phyloP scores from a whole-genome alignment of 2,888 invertebrate genomes.

The Dicyrtoma fusca region DNA sequence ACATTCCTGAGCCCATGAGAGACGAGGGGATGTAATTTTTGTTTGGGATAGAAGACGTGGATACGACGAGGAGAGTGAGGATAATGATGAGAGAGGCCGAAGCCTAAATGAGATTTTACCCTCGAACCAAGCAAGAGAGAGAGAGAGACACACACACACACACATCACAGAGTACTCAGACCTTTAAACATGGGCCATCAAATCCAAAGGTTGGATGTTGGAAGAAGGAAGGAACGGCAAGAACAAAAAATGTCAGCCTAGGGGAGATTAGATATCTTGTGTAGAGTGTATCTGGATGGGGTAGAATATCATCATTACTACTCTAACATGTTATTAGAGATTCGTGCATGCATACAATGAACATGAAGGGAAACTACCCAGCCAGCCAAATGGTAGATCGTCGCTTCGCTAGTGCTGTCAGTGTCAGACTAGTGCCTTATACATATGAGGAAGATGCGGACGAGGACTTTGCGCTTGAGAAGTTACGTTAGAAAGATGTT shows the following conservation, averaged over 20 bases:
- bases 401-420: too few relatives aligned
- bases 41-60: slow-evolving; percentile 8
- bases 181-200: too few relatives aligned
- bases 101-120: slow-evolving; percentile 39
- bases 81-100: background rate
- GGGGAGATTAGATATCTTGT: slow-evolving; percentile 16
- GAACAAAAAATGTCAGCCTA: background rate
- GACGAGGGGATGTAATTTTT: slow-evolving; percentile 26
- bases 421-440: too few relatives aligned
- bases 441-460: too few relatives aligned
- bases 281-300: background rate
- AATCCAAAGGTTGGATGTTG: too few relatives aligned
- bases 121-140: slow-evolving; percentile 27
- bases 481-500: too few relatives aligned
- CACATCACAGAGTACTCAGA: background rate
- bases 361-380: too few relatives aligned
- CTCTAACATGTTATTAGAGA: too few relatives aligned
- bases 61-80: background rate
- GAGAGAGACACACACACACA: background rate
- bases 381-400: too few relatives aligned
- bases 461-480: too few relatives aligned
- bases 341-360: background rate
- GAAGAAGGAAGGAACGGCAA: slow-evolving; percentile 10
- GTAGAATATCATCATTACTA: background rate
- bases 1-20: slow-evolving; percentile 28